Percentiles rank a stretch among this genome's conserved stretches.
phyloP scores from a whole-genome alignment of 2,113 vertebrate species.

The Boleophthalmus pectinirostris region DNA sequence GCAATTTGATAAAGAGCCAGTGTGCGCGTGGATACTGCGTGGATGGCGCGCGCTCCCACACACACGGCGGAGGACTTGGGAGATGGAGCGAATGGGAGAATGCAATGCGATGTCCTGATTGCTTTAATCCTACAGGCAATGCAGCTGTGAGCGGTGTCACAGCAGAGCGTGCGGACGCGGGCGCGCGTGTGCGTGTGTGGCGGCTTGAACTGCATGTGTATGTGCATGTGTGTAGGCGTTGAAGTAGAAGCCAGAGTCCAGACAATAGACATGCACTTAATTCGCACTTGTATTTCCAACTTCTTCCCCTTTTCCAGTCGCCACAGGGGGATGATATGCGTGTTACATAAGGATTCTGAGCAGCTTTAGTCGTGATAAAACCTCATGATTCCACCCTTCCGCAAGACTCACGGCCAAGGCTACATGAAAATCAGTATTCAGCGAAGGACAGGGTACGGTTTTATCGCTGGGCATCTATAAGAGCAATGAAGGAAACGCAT shows the following conservation, averaged over 20 bases:
- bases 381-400: conserved; percentile 47
- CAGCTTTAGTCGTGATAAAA: conserved; percentile 52
- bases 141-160: conserved; percentile 96
- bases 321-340: conserved; percentile 29
- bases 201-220: conserved; percentile 6
- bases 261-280: conserved; percentile 24
- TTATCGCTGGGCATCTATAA: conserved; percentile 49
- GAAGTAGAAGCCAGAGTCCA: conserved; percentile 64
- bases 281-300: conserved; percentile 34
- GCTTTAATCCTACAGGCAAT: conserved; percentile 95
- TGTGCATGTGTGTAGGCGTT: conserved; percentile 80
- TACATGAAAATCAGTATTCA: conserved; percentile 56
- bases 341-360: conserved; percentile 58
- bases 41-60: neutral
- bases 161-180: conserved; percentile 61
- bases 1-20: conserved; percentile 67
- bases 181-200: conserved; percentile 14
- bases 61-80: conserved; percentile 42
- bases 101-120: conserved; percentile 81
- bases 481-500: conserved; percentile 57
- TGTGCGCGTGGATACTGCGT: conserved; percentile 20
- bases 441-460: conserved; percentile 37
- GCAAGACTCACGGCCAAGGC: conserved; percentile 50
- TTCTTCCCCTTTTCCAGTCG: conserved; percentile 28
- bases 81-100: conserved; percentile 67